These are phyloP conservation scores for Leptinotarsa peninsularis DNA, from an alignment of 2,888 invertebrate species.

Conservation along the genomic window DNA sequence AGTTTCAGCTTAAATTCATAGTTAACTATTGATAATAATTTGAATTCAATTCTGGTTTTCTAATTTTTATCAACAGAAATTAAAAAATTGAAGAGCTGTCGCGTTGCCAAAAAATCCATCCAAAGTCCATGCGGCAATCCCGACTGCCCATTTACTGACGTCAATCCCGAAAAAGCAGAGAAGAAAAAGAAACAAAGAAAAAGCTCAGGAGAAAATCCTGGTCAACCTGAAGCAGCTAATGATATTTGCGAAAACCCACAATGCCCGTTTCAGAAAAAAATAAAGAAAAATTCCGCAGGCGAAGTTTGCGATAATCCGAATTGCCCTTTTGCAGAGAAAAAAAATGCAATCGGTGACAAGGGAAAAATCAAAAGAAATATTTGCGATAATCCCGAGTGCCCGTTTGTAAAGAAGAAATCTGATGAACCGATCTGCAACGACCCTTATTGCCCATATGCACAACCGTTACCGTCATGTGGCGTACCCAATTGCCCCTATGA, in stretches of 20 bases:
- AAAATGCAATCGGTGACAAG: slow-evolving; percentile 8
- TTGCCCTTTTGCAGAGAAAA: slow-evolving; percentile 43
- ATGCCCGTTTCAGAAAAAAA: slow-evolving; percentile 41
- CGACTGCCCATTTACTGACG: slow-evolving; percentile 25
- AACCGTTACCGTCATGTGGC: slow-evolving; percentile 50
- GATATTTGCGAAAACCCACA: slow-evolving; percentile 46
- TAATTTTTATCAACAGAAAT: background rate
- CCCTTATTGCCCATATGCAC: slow-evolving; percentile 50
- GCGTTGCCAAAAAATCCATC: slow-evolving; percentile 4
- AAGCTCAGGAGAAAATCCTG: slow-evolving; percentile 1
- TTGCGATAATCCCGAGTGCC: slow-evolving; percentile 50
- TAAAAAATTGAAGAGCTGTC: background rate
- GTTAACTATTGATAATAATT: no score
- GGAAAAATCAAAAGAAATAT: slow-evolving; percentile 17
- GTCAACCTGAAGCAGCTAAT: background rate
- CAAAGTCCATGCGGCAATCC: slow-evolving; percentile 48
- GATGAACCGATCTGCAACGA: slow-evolving; percentile 46
- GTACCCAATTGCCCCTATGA: slow-evolving; percentile 52
- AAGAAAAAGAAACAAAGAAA: slow-evolving; percentile 17
- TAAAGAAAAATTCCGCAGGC: slow-evolving; percentile 19
- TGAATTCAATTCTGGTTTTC: no score
- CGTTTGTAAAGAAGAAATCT: slow-evolving; percentile 31
- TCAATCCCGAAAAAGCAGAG: slow-evolving; percentile 12
- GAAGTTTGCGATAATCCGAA: slow-evolving; percentile 46
- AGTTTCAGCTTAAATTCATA: no score